Evolutionary conservation across 1,140 invertebrate genomes (phyloP).

Genomic region (Drosophila jambulina): DNA sequence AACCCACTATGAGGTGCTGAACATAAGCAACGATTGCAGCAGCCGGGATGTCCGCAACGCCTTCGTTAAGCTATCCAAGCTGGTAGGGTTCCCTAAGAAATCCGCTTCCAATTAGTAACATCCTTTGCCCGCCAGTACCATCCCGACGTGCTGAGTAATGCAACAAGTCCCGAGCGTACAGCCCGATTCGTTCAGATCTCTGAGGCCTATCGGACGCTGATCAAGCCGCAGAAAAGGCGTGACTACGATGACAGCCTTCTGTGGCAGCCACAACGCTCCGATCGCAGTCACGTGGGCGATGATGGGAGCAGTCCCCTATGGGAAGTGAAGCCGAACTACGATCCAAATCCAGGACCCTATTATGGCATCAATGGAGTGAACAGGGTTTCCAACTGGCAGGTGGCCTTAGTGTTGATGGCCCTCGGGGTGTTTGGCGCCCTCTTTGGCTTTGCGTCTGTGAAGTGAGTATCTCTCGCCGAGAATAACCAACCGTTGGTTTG

Average conservation of each 20-base stretch:
- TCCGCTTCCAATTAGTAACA: neutral
- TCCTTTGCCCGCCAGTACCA: slow-evolving; percentile 84
- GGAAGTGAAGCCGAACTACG: slow-evolving; percentile 75
- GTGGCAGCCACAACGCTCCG: slow-evolving; percentile 41
- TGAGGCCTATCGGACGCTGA: slow-evolving; percentile 88
- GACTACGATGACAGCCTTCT: slow-evolving; percentile 86
- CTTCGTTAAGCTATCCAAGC: slow-evolving; percentile 87
- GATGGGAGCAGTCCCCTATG: slow-evolving; percentile 38
- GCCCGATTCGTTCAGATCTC: slow-evolving; percentile 87
- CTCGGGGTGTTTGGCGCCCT: slow-evolving; percentile 86
- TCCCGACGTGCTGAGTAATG: slow-evolving; percentile 87
- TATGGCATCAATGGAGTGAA: slow-evolving; percentile 87
- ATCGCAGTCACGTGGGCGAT: slow-evolving; percentile 26
- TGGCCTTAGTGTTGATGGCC: slow-evolving; percentile 86
- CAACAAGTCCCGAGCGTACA: slow-evolving; percentile 85
- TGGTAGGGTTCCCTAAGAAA: slow-evolving; percentile 73
- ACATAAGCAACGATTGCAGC: slow-evolving; percentile 86
- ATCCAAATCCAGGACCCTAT: slow-evolving; percentile 85
- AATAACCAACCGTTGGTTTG: neutral
- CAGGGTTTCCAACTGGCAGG: slow-evolving; percentile 86
- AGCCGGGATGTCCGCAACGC: slow-evolving; percentile 87
- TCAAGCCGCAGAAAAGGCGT: slow-evolving; percentile 86
- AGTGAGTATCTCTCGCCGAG: slow-evolving; percentile 77
- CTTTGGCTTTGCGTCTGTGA: slow-evolving; percentile 87
- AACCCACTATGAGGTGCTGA: slow-evolving; percentile 87